Conservation (phyloP, 2,797 vertebrate genomes). For the Myotis daubentonii region DNA sequence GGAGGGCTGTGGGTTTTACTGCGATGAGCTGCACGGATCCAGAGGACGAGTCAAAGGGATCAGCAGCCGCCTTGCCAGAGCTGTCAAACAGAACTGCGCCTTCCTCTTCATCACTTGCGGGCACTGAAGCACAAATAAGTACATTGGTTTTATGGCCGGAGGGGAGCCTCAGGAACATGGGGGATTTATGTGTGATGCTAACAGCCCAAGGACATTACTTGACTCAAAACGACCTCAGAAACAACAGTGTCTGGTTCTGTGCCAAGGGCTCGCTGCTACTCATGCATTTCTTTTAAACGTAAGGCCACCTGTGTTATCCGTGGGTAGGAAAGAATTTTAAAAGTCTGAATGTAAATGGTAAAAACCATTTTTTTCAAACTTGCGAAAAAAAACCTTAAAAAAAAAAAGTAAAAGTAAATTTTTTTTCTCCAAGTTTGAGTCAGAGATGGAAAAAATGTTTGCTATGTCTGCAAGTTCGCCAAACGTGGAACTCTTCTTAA, state of each 20-base stretch:
- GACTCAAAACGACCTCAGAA: background rate
- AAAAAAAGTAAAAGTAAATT: background rate
- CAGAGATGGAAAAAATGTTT: background rate
- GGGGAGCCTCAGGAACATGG: too few relatives aligned
- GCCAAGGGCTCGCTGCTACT: background rate
- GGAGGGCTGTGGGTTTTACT: conserved; percentile 92
- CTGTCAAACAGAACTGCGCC: conserved; percentile 86
- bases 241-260: background rate
- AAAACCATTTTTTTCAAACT: conserved; percentile 24
- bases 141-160: background rate
- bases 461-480: too few relatives aligned
- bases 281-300: background rate
- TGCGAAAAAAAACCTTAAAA: background rate
- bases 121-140: conserved; percentile 82
- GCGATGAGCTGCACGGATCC: conserved; percentile 97
- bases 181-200: background rate
- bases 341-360: conserved; percentile 4
- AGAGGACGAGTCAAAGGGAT: conserved; percentile 95
- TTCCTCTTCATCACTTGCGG: conserved; percentile 87
- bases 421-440: background rate
- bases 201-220: background rate
- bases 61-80: conserved; percentile 84
- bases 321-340: background rate
- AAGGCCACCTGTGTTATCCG: background rate
- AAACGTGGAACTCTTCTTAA: background rate